Base-by-base conservation (phyloP, 2,888 invertebrate genomes). In the Idaea straminata region DNA sequence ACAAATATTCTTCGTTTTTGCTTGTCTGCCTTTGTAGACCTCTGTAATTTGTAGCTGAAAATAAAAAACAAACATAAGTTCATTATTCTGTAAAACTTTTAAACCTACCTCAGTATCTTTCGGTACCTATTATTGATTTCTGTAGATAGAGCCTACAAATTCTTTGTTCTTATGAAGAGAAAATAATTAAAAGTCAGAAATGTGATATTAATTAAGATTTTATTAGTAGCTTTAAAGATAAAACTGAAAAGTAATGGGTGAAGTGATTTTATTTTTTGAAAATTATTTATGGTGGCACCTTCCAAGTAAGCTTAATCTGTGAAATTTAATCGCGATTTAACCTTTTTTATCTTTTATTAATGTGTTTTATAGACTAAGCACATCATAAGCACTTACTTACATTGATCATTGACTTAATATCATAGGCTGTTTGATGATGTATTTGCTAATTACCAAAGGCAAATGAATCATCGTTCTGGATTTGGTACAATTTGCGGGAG, bases 1-100 rank as follows among this genome's bases (percentile, higher is more conserved):
- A 92, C 68, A 92, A 79, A 71, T 91, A 91, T 68, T 92, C 92
- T 62, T 92, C 92, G 71, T 89, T 86, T 75, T 91, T 92, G 80
- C 85, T 90, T 15, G 85, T 76, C 72, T 83, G 85, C 68, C 85
- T 83, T 72, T 86, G 88, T 25, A 86, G 74, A 25, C 79, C 71
- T 35, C 81, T 82, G 63, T 77, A 82, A 66, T 86, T 85, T 57
- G 84, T 68, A 73, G 83, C 91, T 91, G 80, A n/a, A 82, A 84
- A 59, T 62, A 71, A 59, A 71, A 68, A 63, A 25, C 64, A 65
- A 61, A 65, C 47, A 64, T 38, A 61, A 60, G 36, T 38, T 16
- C 10, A 7, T 47, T 10, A 47, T 25, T 25, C 25, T 25, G 25
- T 25, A 25, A 25, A 25, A 25, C 25, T 25, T 25, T 25, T 25